Evolutionary conservation across 2,113 vertebrate species (phyloP).

Genomic region (Australoheros scitulus): DNA sequence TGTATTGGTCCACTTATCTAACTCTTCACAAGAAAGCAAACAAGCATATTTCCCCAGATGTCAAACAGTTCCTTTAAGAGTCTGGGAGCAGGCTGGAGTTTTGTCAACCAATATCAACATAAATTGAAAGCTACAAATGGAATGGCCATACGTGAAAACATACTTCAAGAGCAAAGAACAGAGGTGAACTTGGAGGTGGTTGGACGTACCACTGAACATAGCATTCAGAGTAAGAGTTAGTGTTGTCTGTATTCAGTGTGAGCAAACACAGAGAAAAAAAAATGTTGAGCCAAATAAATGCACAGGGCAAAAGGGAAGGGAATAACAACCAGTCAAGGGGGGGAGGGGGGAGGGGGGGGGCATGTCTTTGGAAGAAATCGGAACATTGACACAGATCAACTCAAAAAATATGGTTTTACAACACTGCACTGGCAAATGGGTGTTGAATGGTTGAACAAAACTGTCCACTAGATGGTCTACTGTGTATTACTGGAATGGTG

Average conservation of each 20-base stretch:
- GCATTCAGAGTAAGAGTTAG: conserved; percentile 76
- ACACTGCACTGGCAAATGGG: conserved; percentile 77
- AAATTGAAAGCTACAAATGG: conserved; percentile 63
- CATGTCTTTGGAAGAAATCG: conserved; percentile 65
- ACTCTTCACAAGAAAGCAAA: not conserved
- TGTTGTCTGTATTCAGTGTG: conserved; percentile 82
- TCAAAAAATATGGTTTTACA: conserved; percentile 75
- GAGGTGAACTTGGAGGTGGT: conserved; percentile 60
- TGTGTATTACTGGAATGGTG: conserved; percentile 72
- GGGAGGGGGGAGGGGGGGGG: conserved; percentile 8
- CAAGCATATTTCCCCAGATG: conserved; percentile 29
- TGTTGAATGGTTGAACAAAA: conserved; percentile 78
- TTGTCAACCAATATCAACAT: conserved; percentile 71
- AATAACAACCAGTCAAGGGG: conserved; percentile 53
- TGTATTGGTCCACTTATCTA: not conserved
- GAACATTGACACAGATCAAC: conserved; percentile 77
- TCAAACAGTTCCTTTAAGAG: conserved; percentile 27
- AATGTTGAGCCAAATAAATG: conserved; percentile 72
- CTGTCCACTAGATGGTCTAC: conserved; percentile 66
- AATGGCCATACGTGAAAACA: conserved; percentile 59
- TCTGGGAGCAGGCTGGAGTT: conserved; percentile 53
- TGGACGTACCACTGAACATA: conserved; percentile 59
- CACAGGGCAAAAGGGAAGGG: conserved; percentile 44
- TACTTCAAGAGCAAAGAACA: conserved; percentile 64
- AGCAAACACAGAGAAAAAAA: conserved; percentile 68